Evolutionary conservation across 1,140 invertebrate genomes (phyloP).

Genomic region (Diorhabda elongata): DNA sequence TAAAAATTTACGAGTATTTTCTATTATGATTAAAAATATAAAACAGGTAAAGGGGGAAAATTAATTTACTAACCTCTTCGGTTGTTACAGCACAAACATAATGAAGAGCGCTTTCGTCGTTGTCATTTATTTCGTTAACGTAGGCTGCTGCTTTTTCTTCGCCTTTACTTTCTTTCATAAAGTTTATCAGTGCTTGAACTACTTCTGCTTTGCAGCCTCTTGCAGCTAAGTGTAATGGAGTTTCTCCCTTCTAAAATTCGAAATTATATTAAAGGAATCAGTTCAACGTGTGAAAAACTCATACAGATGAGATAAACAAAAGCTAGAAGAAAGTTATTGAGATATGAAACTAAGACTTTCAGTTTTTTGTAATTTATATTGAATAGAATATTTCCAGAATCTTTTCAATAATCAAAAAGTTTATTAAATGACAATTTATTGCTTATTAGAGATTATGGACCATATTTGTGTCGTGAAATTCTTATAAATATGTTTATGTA

Average conservation of each 20-base stretch:
- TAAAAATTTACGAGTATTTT: not conserved
- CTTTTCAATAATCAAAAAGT: no score
- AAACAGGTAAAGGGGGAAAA: not conserved
- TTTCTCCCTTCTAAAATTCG: constrained; percentile 81
- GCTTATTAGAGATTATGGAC: no score
- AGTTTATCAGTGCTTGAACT: constrained; percentile 77
- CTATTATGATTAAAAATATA: not conserved
- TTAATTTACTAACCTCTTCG: constrained; percentile 56
- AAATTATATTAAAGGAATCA: constrained; percentile 8
- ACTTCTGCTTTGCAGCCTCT: constrained; percentile 80
- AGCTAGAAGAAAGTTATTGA: no score
- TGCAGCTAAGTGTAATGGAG: constrained; percentile 87
- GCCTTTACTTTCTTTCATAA: constrained; percentile 72
- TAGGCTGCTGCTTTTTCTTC: constrained; percentile 67
- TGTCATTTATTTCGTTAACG: constrained; percentile 79
- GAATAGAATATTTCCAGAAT: no score
- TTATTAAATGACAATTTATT: no score
- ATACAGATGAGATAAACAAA: no score
- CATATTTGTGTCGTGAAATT: no score
- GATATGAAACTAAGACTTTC: no score
- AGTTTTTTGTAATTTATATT: no score
- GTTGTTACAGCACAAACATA: constrained; percentile 79
- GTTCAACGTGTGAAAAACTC: no score
- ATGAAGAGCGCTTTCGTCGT: constrained; percentile 91
- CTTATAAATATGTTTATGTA: no score